A percentile compares a stretch with the other conserved stretches of the same genome.
phyloP scores from a whole-genome alignment of 2,888 invertebrate genomes.

The Ichneumoninae sp. region DNA sequence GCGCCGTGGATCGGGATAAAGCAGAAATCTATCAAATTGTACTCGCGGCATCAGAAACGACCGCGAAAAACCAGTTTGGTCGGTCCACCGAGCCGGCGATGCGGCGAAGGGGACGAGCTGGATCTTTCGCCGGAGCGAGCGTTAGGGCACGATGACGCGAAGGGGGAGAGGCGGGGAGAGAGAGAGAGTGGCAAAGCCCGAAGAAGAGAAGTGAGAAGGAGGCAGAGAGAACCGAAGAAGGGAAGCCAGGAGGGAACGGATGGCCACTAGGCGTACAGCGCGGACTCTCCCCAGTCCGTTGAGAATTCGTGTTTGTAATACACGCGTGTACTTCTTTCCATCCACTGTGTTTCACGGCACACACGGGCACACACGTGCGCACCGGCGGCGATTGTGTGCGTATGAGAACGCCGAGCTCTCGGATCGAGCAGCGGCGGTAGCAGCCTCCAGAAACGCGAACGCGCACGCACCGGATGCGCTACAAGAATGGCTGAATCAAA shows the following conservation, averaged over 20 bases:
- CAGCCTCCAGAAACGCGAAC: conserved; percentile 60
- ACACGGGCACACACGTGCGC: background rate
- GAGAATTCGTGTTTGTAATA: conserved; percentile 59
- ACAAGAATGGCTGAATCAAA: conserved; percentile 66
- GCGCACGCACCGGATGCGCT: conserved; percentile 66
- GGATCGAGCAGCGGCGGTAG: conserved; percentile 31
- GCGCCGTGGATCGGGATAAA: conserved; percentile 72
- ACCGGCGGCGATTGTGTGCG: conserved; percentile 5
- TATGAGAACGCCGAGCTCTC: conserved; percentile 43
- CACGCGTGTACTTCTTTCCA: conserved; percentile 24
- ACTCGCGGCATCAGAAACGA: conserved; percentile 80
- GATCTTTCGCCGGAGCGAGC: conserved; percentile 56
- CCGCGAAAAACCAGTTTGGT: conserved; percentile 84
- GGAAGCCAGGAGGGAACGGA: conserved; percentile 52
- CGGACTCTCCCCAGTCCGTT: conserved; percentile 38
- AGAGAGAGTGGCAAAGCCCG: conserved; percentile 26
- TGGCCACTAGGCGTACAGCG: conserved; percentile 51
- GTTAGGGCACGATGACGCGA: conserved; percentile 59
- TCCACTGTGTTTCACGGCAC: conserved; percentile 6
- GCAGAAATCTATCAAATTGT: conserved; percentile 83
- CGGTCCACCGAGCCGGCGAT: conserved; percentile 73
- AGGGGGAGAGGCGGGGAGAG: background rate
- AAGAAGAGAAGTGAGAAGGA: background rate
- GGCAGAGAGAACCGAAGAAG: conserved; percentile 37
- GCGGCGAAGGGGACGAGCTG: conserved; percentile 46